Conservation (phyloP, 2,113 vertebrate genomes). For the Triplophysa dalaica region DNA sequence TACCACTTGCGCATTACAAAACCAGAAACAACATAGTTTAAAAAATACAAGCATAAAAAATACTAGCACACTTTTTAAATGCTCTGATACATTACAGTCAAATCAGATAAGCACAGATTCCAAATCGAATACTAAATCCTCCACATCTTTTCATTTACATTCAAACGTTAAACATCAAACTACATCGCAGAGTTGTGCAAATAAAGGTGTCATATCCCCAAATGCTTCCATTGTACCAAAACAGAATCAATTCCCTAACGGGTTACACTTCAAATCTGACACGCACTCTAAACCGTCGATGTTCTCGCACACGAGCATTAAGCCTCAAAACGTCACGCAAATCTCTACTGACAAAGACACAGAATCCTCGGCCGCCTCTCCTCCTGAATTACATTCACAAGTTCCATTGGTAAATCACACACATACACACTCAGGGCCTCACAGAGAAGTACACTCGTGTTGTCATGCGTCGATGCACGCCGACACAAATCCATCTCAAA, state of each 20-base stretch:
- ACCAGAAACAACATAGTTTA: constrained; percentile 23
- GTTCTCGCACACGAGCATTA: constrained; percentile 33
- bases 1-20: constrained; percentile 8
- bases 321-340: constrained; percentile 42
- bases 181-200: constrained; percentile 27
- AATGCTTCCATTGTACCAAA: constrained; percentile 21
- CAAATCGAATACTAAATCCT: background rate
- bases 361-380: constrained; percentile 24
- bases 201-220: constrained; percentile 24
- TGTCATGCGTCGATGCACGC: background rate
- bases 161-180: constrained; percentile 23
- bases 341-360: constrained; percentile 37
- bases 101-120: constrained; percentile 2
- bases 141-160: constrained; percentile 6
- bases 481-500: background rate
- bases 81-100: background rate
- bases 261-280: constrained; percentile 46
- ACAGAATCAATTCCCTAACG: constrained; percentile 31
- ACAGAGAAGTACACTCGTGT: background rate
- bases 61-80: background rate
- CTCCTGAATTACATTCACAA: constrained; percentile 14
- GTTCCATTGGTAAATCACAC: constrained; percentile 8
- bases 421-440: constrained; percentile 24
- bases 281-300: constrained; percentile 28
- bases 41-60: background rate